Evolutionary conservation across 2,888 invertebrate genomes (phyloP), one percentile per base, ranked within the genome.

Genomic region (Athrips mouffetella): DNA sequence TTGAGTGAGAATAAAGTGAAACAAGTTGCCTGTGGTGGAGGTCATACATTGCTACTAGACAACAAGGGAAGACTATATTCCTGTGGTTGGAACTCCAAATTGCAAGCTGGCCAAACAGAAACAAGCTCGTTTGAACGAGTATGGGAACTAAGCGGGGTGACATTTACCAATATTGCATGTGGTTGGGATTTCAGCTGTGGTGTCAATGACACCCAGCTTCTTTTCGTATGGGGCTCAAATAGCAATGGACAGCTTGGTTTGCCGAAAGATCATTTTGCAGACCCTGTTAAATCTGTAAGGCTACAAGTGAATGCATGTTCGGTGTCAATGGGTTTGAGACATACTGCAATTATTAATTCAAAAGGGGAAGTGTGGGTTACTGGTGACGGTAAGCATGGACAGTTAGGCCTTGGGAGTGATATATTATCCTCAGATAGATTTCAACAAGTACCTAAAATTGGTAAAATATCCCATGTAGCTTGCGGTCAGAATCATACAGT

Each of bases 121-220:
- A 84, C 90, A 45, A 78, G 90, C 44, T 82, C 75, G 21, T 91
- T 93, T 62, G 82, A 91, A 71, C 90, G 92, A 67, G 90, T 91
- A 48, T 91, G 92, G 81, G 76, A 81, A 45, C 67, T 91, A 48
- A 90, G 90, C 65, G 89, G 77, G 66, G 84, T 74, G 68, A 88
- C 61, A 50, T 90, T 94, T 54, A 87, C 86, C 46, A 90, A 91
- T 57, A 85, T 95, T 50, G 90, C 91, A 27, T 93, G 94, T 60
- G 95, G 95, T n/a, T 95, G 95, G 95, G 94, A 95, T 67, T 92
- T 92, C 57, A 94, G 94, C 48, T 92, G 93, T 58, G 95, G 93
- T 33, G 89, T 95, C 15, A 91, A 94, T 18, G 89, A 91, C 64
- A 90, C 91, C 54, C 91, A 92, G 41, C 89, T 91, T 47, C 75